These are phyloP conservation scores for Julus scandinavius DNA, from an alignment of 2,888 invertebrate genomes.

Conservation along the genomic window DNA sequence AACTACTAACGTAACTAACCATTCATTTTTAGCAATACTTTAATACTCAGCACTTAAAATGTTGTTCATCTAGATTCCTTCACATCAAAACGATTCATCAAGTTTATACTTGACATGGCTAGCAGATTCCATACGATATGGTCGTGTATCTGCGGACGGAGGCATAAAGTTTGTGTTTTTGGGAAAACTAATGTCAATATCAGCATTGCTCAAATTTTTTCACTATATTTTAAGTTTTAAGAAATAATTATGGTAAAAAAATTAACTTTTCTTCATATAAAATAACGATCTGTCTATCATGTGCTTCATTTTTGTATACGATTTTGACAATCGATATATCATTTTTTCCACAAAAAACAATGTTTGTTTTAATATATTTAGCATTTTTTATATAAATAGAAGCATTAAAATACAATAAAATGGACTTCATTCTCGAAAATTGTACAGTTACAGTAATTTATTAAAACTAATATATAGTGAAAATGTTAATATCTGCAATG, in stretches of 20 bases:
- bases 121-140: not conserved
- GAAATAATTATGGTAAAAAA: too few species aligned
- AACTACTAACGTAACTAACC: not conserved
- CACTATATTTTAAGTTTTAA: not conserved
- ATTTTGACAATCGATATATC: not conserved
- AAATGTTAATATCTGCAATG: too few species aligned
- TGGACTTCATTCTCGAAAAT: too few species aligned
- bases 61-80: not conserved
- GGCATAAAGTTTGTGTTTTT: not conserved
- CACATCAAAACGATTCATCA: not conserved
- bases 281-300: not conserved
- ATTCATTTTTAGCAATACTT: not conserved
- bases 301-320: not conserved
- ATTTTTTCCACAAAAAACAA: not conserved
- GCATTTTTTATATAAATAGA: too few species aligned
- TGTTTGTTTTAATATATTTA: too few species aligned
- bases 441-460: too few species aligned
- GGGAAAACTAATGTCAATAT: not conserved
- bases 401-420: too few species aligned
- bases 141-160: not conserved
- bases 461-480: too few species aligned
- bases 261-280: too few species aligned
- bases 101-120: not conserved
- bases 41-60: not conserved
- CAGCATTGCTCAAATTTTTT: not conserved